Evolutionary conservation across 2,797 vertebrate genomes (phyloP).

Genomic region (Eurystomus glaucurus): DNA sequence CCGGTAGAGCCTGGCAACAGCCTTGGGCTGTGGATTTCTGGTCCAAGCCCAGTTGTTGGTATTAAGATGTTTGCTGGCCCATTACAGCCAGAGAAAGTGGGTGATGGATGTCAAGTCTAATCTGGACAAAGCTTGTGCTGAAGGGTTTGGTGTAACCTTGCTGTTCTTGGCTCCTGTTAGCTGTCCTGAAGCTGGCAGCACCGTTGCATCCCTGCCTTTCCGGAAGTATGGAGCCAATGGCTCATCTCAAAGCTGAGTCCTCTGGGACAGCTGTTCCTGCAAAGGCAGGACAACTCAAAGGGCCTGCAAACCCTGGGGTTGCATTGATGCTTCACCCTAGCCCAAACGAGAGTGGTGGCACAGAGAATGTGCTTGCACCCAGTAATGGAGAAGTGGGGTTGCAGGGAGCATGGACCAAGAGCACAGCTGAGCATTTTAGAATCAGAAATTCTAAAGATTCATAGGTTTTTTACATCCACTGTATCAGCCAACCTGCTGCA

Average conservation of each 20-base stretch:
- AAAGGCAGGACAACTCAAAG: neutral
- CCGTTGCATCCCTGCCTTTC: accelerated
- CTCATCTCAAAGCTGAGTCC: neutral
- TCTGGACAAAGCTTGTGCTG: neutral
- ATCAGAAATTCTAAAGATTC: too few species aligned
- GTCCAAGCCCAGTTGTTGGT: accelerated
- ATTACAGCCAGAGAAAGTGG: neutral
- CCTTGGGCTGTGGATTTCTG: neutral
- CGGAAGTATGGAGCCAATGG: accelerated
- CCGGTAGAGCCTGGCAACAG: neutral
- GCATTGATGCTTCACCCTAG: accelerated
- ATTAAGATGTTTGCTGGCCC: neutral
- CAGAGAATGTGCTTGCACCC: neutral
- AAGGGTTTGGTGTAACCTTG: neutral
- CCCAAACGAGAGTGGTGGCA: neutral
- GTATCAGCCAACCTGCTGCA: neutral
- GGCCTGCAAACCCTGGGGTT: neutral
- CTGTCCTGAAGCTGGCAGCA: neutral
- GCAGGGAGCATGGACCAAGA: neutral
- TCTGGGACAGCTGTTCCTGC: neutral
- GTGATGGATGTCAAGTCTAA: neutral
- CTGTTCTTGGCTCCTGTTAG: neutral
- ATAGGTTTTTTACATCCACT: neutral
- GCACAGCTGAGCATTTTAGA: neutral
- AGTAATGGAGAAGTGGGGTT: neutral